A percentile compares a stretch with the other conserved stretches of the same genome.
These are phyloP conservation scores for Metopia argyrocephala DNA, from an alignment of 2,888 invertebrate genomes.

Conservation along the genomic window DNA sequence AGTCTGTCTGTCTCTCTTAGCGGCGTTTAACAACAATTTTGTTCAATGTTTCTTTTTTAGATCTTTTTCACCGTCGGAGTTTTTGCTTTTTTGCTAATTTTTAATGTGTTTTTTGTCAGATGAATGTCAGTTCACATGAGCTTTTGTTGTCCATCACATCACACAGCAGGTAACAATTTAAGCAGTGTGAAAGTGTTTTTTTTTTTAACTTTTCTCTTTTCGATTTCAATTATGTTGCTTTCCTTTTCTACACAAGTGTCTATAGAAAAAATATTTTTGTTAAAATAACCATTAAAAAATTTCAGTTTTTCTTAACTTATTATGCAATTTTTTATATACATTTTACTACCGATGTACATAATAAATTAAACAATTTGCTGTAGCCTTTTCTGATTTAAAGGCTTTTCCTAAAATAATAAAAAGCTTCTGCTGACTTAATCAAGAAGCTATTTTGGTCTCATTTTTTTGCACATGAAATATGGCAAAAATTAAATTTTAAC, in stretches of 20 bases:
- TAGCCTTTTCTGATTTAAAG: background rate
- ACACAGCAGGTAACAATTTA: slow-evolving; percentile 41
- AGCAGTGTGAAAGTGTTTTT: slow-evolving; percentile 53
- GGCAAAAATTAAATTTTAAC: background rate
- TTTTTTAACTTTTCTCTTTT: slow-evolving; percentile 16
- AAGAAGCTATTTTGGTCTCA: background rate
- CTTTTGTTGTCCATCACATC: slow-evolving; percentile 47
- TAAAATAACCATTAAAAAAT: background rate
- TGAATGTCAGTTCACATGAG: slow-evolving; percentile 47
- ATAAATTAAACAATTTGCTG: too few species aligned
- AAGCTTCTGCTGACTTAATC: background rate
- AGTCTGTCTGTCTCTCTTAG: too few species aligned
- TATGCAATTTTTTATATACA: too few species aligned
- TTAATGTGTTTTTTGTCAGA: slow-evolving; percentile 21
- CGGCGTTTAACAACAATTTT: slow-evolving; percentile 11
- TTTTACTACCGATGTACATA: too few species aligned
- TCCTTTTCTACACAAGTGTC: slow-evolving; percentile 8
- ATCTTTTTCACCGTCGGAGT: background rate
- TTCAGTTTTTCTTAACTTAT: slow-evolving; percentile 11
- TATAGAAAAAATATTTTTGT: background rate
- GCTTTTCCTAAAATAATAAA: background rate
- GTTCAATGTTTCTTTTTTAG: background rate
- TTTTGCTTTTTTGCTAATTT: background rate
- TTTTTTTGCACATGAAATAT: slow-evolving; percentile 43
- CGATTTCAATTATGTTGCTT: slow-evolving; percentile 17